Percentiles rank a stretch among this genome's conserved stretches.
These are phyloP conservation scores for Delia radicum DNA, from an alignment of 1,140 invertebrate species.

Conservation along the genomic window DNA sequence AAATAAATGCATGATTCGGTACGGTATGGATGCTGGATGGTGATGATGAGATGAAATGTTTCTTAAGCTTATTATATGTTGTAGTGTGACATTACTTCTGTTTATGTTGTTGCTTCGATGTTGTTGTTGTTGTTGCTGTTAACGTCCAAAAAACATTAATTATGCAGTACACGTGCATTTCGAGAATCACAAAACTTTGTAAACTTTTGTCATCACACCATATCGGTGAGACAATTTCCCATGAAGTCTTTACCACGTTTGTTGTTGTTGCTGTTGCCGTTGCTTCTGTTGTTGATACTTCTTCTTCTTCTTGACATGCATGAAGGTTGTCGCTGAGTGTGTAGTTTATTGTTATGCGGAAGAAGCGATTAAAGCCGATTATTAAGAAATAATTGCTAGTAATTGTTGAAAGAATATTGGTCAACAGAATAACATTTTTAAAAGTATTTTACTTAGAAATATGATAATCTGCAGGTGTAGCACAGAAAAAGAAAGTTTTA, in stretches of 20 bases:
- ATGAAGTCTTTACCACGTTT: constrained; percentile 7
- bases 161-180: constrained; percentile 46
- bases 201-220: constrained; percentile 25
- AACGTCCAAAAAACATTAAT: constrained; percentile 34
- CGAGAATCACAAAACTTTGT: constrained; percentile 52
- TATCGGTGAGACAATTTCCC: constrained; percentile 19
- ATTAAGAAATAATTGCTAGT: neutral
- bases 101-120: neutral
- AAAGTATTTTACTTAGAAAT: neutral
- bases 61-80: neutral
- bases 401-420: neutral
- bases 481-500: too few species aligned
- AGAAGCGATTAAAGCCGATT: neutral
- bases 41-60: neutral
- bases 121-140: neutral
- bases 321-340: constrained; percentile 6
- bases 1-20: neutral
- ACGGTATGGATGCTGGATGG: neutral
- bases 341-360: neutral
- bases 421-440: neutral
- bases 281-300: constrained; percentile 32
- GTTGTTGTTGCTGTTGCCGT: neutral
- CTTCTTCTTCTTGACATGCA: constrained; percentile 39
- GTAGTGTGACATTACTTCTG: neutral
- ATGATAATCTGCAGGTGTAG: too few species aligned